Evolutionary conservation across 2,888 invertebrate species (phyloP).

Genomic region (Chaetoderma sp.): DNA sequence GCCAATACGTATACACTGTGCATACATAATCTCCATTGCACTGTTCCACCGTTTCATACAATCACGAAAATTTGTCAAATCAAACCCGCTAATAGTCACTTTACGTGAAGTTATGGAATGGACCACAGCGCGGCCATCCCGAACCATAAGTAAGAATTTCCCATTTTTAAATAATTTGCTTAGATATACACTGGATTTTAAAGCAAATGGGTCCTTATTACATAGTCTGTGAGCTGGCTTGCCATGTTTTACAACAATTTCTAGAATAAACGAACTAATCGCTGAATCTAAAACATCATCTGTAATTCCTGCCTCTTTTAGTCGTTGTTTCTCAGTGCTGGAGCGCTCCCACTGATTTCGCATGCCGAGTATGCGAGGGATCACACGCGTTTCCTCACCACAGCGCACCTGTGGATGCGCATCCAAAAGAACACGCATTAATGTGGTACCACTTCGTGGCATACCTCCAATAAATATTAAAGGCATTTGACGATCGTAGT

Average conservation of each 20-base stretch:
- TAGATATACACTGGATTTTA: constrained; percentile 96
- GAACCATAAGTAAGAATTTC: constrained; percentile 97
- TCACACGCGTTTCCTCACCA: constrained; percentile 94
- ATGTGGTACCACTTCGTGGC: constrained; percentile 95
- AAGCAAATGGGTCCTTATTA: constrained; percentile 98
- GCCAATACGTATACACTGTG: constrained; percentile 60
- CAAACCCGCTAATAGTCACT: constrained; percentile 92
- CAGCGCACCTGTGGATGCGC: constrained; percentile 97
- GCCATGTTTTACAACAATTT: constrained; percentile 82
- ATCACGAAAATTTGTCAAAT: constrained; percentile 89
- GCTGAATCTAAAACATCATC: constrained; percentile 94
- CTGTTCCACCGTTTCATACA: constrained; percentile 97
- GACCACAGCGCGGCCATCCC: constrained; percentile 97
- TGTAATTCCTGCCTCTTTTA: constrained; percentile 75
- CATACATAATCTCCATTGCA: constrained; percentile 90
- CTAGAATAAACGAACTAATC: constrained; percentile 95
- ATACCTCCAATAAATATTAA: constrained; percentile 87
- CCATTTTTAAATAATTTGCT: constrained; percentile 96
- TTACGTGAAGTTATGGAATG: constrained; percentile 98
- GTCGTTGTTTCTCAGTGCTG: constrained; percentile 65
- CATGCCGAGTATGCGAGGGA: constrained; percentile 95
- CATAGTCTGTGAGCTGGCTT: constrained; percentile 94
- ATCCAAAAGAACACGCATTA: constrained; percentile 98
- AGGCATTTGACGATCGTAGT: constrained; percentile 88
- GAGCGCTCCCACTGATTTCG: constrained; percentile 95